Conservation (phyloP, 2,113 vertebrate genomes). For the Melanocharis versteri region DNA sequence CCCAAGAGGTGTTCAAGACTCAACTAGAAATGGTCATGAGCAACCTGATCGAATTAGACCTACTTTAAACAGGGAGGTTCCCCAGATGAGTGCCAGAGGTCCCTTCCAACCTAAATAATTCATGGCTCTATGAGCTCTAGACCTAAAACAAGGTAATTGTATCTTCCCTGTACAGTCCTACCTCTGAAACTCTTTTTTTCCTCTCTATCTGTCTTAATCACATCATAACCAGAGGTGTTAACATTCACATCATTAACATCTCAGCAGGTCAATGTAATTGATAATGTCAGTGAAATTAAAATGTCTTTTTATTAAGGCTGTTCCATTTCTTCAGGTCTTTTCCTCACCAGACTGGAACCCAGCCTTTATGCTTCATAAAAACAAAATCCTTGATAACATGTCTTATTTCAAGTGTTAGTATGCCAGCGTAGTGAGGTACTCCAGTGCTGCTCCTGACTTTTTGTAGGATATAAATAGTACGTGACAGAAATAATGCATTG, state of each 20-base stretch:
- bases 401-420: neutral
- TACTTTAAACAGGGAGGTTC: neutral
- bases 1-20: neutral
- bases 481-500: neutral
- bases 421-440: neutral
- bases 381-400: neutral
- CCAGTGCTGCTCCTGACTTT: neutral
- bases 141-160: neutral
- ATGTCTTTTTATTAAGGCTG: neutral
- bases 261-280: neutral
- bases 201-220: neutral
- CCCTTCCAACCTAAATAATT: neutral
- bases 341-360: neutral
- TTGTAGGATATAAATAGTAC: neutral
- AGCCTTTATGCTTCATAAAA: neutral
- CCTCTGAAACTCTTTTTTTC: neutral
- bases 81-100: neutral
- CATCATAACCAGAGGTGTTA: constrained; percentile 2
- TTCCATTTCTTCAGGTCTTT: neutral
- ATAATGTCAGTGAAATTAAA: constrained; percentile 15
- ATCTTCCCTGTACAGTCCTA: neutral
- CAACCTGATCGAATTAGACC: neutral
- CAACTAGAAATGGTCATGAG: neutral
- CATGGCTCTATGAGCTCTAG: neutral
- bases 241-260: neutral